Base-by-base conservation (phyloP, 2,113 vertebrate species). In the Nothocercus nigrocapillus region DNA sequence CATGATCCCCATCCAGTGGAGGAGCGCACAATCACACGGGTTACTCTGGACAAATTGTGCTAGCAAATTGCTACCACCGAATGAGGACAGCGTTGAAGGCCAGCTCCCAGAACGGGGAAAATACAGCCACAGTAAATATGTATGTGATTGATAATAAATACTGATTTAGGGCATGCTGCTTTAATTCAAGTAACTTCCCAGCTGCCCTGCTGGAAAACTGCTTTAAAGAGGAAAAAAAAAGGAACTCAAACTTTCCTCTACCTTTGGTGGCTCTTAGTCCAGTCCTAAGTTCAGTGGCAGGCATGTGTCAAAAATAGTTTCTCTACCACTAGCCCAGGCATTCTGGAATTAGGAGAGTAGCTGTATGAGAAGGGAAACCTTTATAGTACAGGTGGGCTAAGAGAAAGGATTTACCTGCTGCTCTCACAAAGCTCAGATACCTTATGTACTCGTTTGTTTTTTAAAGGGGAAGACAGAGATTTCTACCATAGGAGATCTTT, bases 241-340 rank as follows among this genome's bases (percentile, higher is more conserved):
- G 82, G 82, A 95, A 82, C 44, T 36, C 30, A 84, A 85, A 68
- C 18, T 14, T 72, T 80, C 86, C 56, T 64, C 58, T 62, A 75
- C 4, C 45, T 87, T 82, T 51, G 51, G 56, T 34, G 88, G 80
- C 92, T 89, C 72, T 90, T 66, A 93, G 62, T 28, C 22, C 53
- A 92, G 93, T 93, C 92, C 93, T 58, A 64, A 95, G 93, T 68
- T 79, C 80, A 84, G 61, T 53, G 59, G 64, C 80, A 87, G 69
- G 58, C 58, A 79, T 84, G 44, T 28, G 38, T 75, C 90, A 96
- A 82, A 96, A 96, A 93, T 28, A 97, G 74, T 27, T 88, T 79
- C 77, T 79, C 30, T 80, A 45, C 49, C 89, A 82, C 45, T 62
- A 94, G 90, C 82, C n/a, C 73, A 78, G 47, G 73, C 58, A 75